These are phyloP conservation scores for Palythoa grandis DNA, from an alignment of 92 coral and sea anemone species.

Conservation along the genomic window DNA sequence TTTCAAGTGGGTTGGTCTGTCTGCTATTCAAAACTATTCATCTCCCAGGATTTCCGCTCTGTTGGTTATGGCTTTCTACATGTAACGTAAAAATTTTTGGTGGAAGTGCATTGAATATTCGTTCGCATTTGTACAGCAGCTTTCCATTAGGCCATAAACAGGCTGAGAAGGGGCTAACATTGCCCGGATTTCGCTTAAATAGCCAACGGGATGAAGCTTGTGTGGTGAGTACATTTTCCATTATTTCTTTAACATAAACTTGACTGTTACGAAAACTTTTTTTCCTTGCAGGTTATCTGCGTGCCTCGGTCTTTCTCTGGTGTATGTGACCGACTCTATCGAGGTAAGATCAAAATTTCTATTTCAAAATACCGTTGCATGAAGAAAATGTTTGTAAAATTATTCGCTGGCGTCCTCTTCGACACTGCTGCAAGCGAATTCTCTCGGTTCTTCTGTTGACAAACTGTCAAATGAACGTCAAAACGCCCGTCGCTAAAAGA, in stretches of 20 bases:
- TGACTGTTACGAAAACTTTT: not conserved
- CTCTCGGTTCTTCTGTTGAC: not conserved
- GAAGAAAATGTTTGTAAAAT: not conserved
- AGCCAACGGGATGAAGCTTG: not conserved
- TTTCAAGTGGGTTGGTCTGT: slow-evolving; percentile 31
- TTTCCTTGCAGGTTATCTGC: slow-evolving; percentile 6
- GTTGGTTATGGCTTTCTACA: slow-evolving; percentile 5
- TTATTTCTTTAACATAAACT: not conserved
- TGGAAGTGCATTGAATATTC: not conserved
- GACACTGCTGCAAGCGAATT: not conserved
- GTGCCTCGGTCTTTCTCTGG: slow-evolving; percentile 26
- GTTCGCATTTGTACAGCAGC: not conserved
- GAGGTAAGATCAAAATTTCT: not conserved
- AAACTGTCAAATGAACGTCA: not conserved
- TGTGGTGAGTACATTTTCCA: slow-evolving; percentile 1
- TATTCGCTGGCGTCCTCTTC: not conserved
- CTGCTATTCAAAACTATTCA: slow-evolving; percentile 45
- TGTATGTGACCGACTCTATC: slow-evolving; percentile 11
- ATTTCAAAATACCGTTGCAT: not conserved
- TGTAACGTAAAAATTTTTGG: not conserved
- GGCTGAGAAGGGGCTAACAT: not conserved
- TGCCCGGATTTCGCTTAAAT: not conserved
- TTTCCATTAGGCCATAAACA: not conserved
- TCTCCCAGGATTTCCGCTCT: slow-evolving; percentile 45
- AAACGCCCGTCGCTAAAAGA: slow-evolving; percentile 15